Evolutionary conservation across 2,113 vertebrate species (phyloP), one percentile per base, ranked within the genome.

Genomic region (Sinosuthora webbiana): DNA sequence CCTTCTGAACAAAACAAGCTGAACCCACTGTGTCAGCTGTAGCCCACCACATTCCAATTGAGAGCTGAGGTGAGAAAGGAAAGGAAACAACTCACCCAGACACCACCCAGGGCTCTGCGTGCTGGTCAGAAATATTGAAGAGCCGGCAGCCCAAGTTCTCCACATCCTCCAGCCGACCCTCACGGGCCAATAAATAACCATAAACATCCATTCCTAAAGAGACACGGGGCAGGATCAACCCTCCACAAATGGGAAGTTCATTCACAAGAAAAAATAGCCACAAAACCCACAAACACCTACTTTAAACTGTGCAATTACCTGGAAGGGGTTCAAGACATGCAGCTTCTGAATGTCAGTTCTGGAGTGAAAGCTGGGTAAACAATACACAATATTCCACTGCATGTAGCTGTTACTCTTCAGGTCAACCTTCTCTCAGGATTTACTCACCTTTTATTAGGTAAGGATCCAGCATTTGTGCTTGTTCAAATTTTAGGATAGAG

Each of bases 121-220:
- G 99, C 41, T 99, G 99, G 90, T 99, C 99, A 21, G 99, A 99
- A 77, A 99, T 99, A 90, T 99, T 99, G 97, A 99, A 99, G 56
- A 99, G 98, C 30, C 99, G 98, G 79, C 99, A 99, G 90, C 99
- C 99, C 21, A 99, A 98, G 89, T 99, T 99, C 90, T 99, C 99
- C n/a, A 99, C 99, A 24, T 99, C 99, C 84, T 99, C 99, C 28
- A 99, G 95, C 39, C 99, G 98, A 41, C 99, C 99, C 90, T 99
- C 99, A 1, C 99, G 98, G 2, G 99, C 99, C 98, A 99, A 96
- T 57, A 99, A 98, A 89, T 99, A 99, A 25, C 99, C 99, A 37
- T 99, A 99, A 4, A 99, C 99, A 79, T 99, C 99, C 99, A 99
- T 99, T 41, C 99, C 99, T 99, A 33, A n/a, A 81, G 83, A 42